Conservation (phyloP, 1,140 invertebrate species). For the Aphelinus certus region DNA sequence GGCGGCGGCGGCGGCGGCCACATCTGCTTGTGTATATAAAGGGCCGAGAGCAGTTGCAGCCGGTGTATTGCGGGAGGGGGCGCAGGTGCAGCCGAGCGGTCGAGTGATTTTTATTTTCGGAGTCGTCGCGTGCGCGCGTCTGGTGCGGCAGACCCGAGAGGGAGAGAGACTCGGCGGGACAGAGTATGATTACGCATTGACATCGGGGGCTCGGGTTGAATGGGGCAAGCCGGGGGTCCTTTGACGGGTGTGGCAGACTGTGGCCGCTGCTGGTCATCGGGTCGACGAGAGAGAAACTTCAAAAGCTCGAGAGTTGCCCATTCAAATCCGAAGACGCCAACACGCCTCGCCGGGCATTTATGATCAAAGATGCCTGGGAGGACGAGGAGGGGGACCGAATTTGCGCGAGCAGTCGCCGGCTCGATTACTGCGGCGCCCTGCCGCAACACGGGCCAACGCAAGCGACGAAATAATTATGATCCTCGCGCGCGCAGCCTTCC, state of each 20-base stretch:
- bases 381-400: too few relatives aligned
- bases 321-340: conserved; percentile 48
- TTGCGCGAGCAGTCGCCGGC: too few relatives aligned
- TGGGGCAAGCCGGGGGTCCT: conserved; percentile 10
- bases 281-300: conserved; percentile 39
- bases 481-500: not conserved
- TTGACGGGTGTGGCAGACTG: not conserved
- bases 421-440: too few relatives aligned
- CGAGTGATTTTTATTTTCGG: too few relatives aligned
- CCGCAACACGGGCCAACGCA: not conserved
- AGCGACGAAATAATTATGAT: conserved; percentile 37
- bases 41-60: too few relatives aligned
- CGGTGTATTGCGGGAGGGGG: not conserved
- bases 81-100: conserved; percentile 1
- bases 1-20: too few relatives aligned
- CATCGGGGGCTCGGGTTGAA: not conserved
- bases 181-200: not conserved
- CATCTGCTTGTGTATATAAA: too few relatives aligned
- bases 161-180: too few relatives aligned
- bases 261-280: conserved; percentile 36
- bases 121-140: too few relatives aligned
- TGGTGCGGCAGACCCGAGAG: not conserved
- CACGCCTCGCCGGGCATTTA: conserved; percentile 42
- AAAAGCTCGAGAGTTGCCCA: conserved; percentile 47
- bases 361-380: conserved; percentile 50